These are phyloP conservation scores for Callipepla squamata DNA, from an alignment of 2,113 vertebrate species.

Conservation along the genomic window DNA sequence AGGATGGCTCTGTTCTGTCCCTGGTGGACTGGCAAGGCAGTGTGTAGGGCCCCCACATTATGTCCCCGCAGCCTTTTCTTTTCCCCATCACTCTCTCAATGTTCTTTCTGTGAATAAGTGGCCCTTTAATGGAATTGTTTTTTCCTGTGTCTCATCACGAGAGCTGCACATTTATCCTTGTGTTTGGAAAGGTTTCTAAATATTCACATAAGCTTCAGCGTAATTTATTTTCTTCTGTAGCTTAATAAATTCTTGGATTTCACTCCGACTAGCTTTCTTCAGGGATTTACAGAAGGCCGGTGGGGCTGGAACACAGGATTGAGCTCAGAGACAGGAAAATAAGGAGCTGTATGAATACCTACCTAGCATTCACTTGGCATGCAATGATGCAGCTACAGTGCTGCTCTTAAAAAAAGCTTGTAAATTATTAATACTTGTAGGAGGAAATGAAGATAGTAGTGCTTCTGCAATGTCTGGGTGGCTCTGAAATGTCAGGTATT, in stretches of 20 bases:
- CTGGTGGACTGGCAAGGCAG: neutral
- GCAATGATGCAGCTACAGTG: neutral
- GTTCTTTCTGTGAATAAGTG: constrained; percentile 20
- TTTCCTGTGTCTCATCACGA: constrained; percentile 60
- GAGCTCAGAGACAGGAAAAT: constrained; percentile 23
- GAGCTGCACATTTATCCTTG: constrained; percentile 8
- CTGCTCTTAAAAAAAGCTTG: neutral
- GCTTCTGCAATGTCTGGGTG: constrained; percentile 23
- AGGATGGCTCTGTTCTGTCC: neutral
- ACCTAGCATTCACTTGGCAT: neutral
- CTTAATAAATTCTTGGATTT: constrained; percentile 54
- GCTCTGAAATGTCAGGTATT: neutral
- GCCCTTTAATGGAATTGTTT: constrained; percentile 61
- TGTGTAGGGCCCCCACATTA: neutral
- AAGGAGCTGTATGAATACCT: constrained; percentile 14
- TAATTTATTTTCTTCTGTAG: constrained; percentile 62
- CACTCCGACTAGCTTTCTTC: constrained; percentile 22
- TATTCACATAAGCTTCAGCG: constrained; percentile 47
- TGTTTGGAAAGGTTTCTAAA: constrained; percentile 68
- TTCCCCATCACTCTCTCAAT: constrained; percentile 16
- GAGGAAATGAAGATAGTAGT: constrained; percentile 35
- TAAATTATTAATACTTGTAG: constrained; percentile 65
- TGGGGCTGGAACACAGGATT: neutral
- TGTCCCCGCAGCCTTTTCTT: neutral
- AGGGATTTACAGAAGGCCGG: constrained; percentile 31